These are phyloP conservation scores for Hylia prasina DNA, from an alignment of 2,113 vertebrate genomes.

Conservation along the genomic window DNA sequence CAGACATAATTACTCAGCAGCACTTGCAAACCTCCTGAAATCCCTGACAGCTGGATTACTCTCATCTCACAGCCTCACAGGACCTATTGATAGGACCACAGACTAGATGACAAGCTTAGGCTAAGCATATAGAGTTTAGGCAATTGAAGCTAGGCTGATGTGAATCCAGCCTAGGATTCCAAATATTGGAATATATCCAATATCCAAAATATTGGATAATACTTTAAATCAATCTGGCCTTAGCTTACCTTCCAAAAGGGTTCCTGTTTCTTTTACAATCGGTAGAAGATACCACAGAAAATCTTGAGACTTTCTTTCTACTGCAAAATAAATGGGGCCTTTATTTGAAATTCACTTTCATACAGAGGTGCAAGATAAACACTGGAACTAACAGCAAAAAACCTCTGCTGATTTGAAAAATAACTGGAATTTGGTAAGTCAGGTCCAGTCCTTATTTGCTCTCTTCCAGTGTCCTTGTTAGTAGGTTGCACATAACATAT, in stretches of 20 bases:
- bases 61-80: background rate
- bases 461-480: background rate
- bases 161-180: background rate
- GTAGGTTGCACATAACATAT: background rate
- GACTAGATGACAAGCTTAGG: background rate
- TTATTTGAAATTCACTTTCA: background rate
- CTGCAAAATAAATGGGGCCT: background rate
- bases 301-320: background rate
- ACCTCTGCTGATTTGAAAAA: background rate
- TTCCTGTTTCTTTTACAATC: background rate
- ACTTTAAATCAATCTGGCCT: background rate
- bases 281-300: background rate
- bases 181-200: background rate
- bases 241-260: background rate
- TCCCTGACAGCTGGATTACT: background rate
- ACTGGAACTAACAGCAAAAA: background rate
- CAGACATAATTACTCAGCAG: background rate
- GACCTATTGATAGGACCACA: background rate
- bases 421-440: background rate
- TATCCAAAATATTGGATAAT: background rate
- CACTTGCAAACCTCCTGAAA: background rate
- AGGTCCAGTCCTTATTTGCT: background rate
- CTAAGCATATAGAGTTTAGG: background rate
- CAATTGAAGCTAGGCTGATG: background rate
- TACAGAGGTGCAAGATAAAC: background rate